Evolutionary conservation across 2,113 vertebrate genomes (phyloP).

Genomic region (Scopus umbretta): DNA sequence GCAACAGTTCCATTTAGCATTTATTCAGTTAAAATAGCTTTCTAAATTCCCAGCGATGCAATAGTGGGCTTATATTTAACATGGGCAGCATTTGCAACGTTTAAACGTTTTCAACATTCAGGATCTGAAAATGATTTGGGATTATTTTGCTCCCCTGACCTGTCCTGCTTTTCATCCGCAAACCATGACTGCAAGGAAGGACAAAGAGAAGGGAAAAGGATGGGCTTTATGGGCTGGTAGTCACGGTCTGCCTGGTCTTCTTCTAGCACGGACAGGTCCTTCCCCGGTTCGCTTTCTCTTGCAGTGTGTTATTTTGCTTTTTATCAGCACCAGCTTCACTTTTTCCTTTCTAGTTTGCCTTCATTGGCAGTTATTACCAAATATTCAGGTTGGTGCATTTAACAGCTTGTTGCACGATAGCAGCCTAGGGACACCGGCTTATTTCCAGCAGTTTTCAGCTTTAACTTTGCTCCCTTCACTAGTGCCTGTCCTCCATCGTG

Average conservation of each 20-base stretch:
- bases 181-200: not conserved
- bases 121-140: not conserved
- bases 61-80: not conserved
- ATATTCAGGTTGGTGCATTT: not conserved
- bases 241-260: not conserved
- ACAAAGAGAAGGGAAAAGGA: not conserved
- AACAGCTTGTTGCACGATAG: not conserved
- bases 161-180: not conserved
- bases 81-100: not conserved
- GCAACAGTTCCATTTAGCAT: not conserved
- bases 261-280: not conserved
- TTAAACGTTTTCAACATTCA: not conserved
- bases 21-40: not conserved
- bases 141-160: not conserved
- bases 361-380: not conserved
- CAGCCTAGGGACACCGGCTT: not conserved
- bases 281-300: not conserved
- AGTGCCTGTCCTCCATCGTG: accelerated
- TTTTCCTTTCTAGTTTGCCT: not conserved
- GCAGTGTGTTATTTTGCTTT: not conserved
- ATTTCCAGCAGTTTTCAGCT: not conserved
- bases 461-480: not conserved
- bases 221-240: not conserved
- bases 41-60: not conserved
- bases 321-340: not conserved